phyloP scores from a whole-genome alignment of 2,888 invertebrate genomes.

The Scrobipalpa costella region DNA sequence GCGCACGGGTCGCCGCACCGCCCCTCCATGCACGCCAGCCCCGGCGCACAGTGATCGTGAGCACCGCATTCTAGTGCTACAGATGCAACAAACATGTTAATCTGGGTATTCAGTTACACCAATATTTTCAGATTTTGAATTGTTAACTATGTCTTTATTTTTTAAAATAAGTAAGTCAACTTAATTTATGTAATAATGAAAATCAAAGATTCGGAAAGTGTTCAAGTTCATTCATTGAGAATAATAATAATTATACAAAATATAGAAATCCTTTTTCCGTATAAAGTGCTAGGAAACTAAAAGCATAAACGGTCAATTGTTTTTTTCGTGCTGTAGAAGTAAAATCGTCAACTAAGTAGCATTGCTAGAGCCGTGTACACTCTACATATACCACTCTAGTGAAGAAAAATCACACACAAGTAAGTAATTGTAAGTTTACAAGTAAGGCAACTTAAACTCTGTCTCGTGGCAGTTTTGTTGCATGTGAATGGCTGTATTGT shows the following conservation, averaged over 20 bases:
- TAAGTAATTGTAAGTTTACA: conserved; percentile 41
- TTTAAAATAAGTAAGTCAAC: too few species aligned
- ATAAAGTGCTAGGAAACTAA: conserved; percentile 24
- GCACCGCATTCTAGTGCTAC: conserved; percentile 89
- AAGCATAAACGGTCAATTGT: conserved; percentile 24
- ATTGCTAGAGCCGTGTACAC: conserved; percentile 13
- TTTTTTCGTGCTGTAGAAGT: conserved; percentile 27
- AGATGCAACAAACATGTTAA: conserved; percentile 35
- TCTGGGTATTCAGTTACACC: background rate
- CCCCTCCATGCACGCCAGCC: conserved; percentile 89
- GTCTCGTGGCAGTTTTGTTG: conserved; percentile 78
- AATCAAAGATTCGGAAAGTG: background rate
- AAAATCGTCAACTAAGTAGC: conserved; percentile 1
- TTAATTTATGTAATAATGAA: too few species aligned
- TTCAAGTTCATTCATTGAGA: background rate
- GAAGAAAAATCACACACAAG: conserved; percentile 34
- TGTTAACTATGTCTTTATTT: too few species aligned
- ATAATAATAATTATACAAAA: conserved; percentile 6
- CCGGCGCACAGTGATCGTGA: conserved; percentile 89
- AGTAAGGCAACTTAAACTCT: conserved; percentile 64
- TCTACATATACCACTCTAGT: conserved; percentile 1
- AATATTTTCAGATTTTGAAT: background rate
- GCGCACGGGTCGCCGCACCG: conserved; percentile 92
- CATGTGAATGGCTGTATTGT: conserved; percentile 52
- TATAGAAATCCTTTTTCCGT: conserved; percentile 11